phyloP scores from a whole-genome alignment of 2,797 vertebrate species.

The Pteropus rufus region DNA sequence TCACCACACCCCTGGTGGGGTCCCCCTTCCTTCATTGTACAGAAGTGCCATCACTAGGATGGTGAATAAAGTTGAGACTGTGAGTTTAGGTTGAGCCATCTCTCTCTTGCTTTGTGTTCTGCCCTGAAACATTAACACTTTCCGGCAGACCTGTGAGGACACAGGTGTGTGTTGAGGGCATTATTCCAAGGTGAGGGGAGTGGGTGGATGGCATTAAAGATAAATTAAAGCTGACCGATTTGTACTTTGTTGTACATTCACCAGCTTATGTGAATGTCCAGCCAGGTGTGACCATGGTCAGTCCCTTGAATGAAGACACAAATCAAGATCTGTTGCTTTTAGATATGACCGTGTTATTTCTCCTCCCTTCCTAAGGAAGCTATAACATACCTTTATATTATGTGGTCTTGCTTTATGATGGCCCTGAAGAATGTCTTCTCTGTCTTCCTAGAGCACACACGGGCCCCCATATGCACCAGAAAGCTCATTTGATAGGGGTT shows the following conservation, averaged over 20 bases:
- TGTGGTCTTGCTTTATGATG: neutral
- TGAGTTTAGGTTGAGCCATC: neutral
- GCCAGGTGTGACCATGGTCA: neutral
- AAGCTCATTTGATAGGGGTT: neutral
- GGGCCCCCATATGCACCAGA: neutral
- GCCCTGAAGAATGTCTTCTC: neutral
- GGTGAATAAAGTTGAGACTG: conserved; percentile 61
- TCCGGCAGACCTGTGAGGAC: neutral
- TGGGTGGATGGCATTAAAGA: neutral
- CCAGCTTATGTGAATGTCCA: too few species aligned
- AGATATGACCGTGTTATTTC: neutral
- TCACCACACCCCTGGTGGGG: neutral
- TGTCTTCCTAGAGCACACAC: neutral
- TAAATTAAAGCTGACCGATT: neutral
- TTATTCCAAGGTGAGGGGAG: neutral
- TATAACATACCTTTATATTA: neutral
- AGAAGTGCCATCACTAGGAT: neutral
- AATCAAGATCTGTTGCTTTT: neutral
- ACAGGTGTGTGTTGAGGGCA: neutral
- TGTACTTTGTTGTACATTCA: neutral
- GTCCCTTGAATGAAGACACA: neutral
- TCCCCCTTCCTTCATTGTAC: neutral
- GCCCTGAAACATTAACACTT: neutral
- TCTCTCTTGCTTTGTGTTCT: neutral
- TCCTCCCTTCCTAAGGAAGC: neutral